phyloP scores from a whole-genome alignment of 2,888 invertebrate species.

The Anthophora plumipes region DNA sequence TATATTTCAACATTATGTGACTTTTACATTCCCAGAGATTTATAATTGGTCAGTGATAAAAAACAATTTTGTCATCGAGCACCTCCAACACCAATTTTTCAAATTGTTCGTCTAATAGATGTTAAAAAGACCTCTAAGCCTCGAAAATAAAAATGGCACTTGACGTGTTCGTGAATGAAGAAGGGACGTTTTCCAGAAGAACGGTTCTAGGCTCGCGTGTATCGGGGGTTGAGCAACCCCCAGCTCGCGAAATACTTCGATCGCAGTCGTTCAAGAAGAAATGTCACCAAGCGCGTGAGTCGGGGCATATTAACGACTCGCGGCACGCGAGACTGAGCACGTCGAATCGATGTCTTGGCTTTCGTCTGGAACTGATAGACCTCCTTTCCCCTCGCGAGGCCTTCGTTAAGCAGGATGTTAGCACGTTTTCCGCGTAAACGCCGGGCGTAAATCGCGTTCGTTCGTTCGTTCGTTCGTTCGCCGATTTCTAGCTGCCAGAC shows the following conservation, averaged over 20 bases:
- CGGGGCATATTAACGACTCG: slow-evolving; percentile 58
- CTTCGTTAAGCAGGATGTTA: slow-evolving; percentile 67
- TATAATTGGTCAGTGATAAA: too few species aligned
- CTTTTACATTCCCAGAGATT: too few species aligned
- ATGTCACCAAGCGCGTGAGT: slow-evolving; percentile 29
- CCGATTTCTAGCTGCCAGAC: slow-evolving; percentile 18
- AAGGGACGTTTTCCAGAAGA: neutral
- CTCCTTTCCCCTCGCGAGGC: slow-evolving; percentile 57
- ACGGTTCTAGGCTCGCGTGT: slow-evolving; percentile 4
- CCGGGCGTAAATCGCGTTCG: slow-evolving; percentile 28
- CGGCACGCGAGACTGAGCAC: slow-evolving; percentile 58
- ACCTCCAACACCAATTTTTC: neutral
- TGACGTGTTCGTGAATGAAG: neutral
- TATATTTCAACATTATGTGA: too few species aligned
- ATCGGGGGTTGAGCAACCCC: neutral
- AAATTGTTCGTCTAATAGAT: neutral
- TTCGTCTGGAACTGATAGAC: slow-evolving; percentile 80
- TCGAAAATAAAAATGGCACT: neutral
- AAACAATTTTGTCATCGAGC: too few species aligned
- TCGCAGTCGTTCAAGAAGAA: slow-evolving; percentile 38
- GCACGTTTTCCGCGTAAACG: slow-evolving; percentile 57
- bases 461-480: slow-evolving; percentile 12
- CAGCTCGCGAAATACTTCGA: neutral
- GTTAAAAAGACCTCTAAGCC: neutral
- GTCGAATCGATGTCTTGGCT: slow-evolving; percentile 61